Conservation (phyloP, 2,888 invertebrate species). For the Caenorhabditis sinica region DNA sequence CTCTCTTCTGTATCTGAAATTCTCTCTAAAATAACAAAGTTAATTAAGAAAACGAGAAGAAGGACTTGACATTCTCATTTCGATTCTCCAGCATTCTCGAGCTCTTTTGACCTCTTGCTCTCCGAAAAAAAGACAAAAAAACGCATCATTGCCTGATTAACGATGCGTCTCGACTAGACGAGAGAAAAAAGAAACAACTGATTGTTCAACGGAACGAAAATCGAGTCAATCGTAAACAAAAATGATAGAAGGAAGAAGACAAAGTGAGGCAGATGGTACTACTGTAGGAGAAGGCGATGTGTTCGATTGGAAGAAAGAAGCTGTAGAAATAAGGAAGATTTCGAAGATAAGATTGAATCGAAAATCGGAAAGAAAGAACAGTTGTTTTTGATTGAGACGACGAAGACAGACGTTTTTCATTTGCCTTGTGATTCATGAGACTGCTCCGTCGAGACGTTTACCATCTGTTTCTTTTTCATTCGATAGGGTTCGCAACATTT, state of each 20-base stretch:
- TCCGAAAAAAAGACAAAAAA: constrained; percentile 5
- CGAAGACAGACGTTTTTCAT: constrained; percentile 33
- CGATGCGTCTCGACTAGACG: constrained; percentile 4
- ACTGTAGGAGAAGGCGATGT: constrained; percentile 15
- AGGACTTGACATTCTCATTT: constrained; percentile 10
- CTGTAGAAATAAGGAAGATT: constrained; percentile 8
- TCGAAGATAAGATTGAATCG: constrained; percentile 15
- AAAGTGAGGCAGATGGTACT: neutral
- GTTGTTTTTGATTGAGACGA: constrained; percentile 11
- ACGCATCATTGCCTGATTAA: constrained; percentile 15
- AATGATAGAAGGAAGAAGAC: neutral
- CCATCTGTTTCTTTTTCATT: constrained; percentile 41
- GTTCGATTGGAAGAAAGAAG: constrained; percentile 10
- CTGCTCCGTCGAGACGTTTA: neutral
- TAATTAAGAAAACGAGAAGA: constrained; percentile 11
- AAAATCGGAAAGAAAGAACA: constrained; percentile 5
- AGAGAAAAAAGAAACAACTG: constrained; percentile 34
- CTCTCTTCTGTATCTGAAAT: too few species aligned
- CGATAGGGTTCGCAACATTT: constrained; percentile 1
- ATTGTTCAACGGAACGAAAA: constrained; percentile 24
- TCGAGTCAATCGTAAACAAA: too few species aligned
- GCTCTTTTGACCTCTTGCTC: constrained; percentile 28
- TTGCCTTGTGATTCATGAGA: constrained; percentile 53
- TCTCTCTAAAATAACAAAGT: neutral
- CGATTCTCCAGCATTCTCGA: neutral